phyloP scores from a whole-genome alignment of 2,113 vertebrate genomes.

The Melanocharis versteri region DNA sequence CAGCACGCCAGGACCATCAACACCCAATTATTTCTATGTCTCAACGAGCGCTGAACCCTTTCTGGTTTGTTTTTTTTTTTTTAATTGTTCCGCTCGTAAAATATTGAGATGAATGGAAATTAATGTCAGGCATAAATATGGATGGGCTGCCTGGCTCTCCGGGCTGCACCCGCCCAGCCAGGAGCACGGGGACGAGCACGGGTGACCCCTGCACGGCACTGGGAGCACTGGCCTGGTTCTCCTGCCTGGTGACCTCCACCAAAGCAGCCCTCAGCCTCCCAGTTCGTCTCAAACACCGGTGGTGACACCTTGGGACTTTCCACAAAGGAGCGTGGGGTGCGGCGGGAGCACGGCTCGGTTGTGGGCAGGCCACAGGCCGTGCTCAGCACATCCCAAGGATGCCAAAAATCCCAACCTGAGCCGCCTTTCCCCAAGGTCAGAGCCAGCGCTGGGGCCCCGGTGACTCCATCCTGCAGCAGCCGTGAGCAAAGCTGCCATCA shows the following conservation, averaged over 20 bases:
- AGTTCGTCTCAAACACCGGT: neutral
- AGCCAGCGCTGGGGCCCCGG: fast-evolving
- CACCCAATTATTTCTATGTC: neutral
- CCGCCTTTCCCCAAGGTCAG: neutral
- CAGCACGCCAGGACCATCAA: neutral
- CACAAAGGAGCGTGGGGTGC: neutral
- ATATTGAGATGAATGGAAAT: neutral
- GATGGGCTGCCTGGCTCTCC: neutral
- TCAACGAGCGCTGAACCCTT: neutral
- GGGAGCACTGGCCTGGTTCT: neutral
- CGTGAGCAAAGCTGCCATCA: conserved; percentile 22
- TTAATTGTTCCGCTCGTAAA: neutral
- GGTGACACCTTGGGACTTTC: neutral
- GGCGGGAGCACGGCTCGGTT: fast-evolving
- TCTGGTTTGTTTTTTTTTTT: neutral
- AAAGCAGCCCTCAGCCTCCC: neutral
- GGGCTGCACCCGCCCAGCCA: neutral
- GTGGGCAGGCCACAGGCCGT: neutral
- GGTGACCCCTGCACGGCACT: fast-evolving
- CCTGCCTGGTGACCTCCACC: neutral
- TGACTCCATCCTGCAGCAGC: conserved; percentile 17
- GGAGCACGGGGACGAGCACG: neutral
- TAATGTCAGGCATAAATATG: neutral
- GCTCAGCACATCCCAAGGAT: neutral
- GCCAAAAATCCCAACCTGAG: neutral